Evolutionary conservation across 2,888 invertebrate species (phyloP).

Genomic region (Punctoribates punctum): DNA sequence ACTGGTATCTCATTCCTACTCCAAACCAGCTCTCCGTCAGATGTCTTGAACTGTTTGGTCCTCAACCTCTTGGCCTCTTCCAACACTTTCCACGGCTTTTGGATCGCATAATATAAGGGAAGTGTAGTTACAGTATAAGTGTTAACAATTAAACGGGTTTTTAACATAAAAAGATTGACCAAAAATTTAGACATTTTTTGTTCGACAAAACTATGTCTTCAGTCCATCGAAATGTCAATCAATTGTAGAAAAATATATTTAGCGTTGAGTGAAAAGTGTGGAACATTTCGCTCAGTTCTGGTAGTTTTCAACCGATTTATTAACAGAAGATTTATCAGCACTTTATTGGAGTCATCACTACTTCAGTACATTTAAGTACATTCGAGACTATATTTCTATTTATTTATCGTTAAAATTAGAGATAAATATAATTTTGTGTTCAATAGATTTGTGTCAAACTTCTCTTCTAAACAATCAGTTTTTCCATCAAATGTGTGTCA

Average conservation of each 20-base stretch:
- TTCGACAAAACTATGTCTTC: not conserved
- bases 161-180: slow-evolving; percentile 40
- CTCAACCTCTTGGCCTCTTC: not conserved
- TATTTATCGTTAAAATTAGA: not conserved
- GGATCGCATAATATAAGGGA: slow-evolving; percentile 36
- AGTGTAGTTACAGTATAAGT: slow-evolving; percentile 42
- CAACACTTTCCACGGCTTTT: slow-evolving; percentile 35
- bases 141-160: slow-evolving; percentile 39
- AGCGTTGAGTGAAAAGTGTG: not conserved
- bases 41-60: not conserved
- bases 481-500: too few relatives aligned
- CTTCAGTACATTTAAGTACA: not conserved
- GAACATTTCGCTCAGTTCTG: not conserved
- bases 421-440: slow-evolving; percentile 8
- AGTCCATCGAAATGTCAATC: not conserved
- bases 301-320: not conserved
- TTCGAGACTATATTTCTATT: not conserved
- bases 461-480: too few relatives aligned
- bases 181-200: slow-evolving; percentile 38
- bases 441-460: slow-evolving; percentile 5
- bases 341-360: not conserved
- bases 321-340: slow-evolving; percentile 5
- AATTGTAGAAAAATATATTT: not conserved
- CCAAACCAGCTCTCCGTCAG: slow-evolving; percentile 36
- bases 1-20: slow-evolving; percentile 11